Percentiles rank a stretch among this genome's conserved stretches.
Conservation (phyloP, 2,113 vertebrate genomes). For the Platycercus adscitus region DNA sequence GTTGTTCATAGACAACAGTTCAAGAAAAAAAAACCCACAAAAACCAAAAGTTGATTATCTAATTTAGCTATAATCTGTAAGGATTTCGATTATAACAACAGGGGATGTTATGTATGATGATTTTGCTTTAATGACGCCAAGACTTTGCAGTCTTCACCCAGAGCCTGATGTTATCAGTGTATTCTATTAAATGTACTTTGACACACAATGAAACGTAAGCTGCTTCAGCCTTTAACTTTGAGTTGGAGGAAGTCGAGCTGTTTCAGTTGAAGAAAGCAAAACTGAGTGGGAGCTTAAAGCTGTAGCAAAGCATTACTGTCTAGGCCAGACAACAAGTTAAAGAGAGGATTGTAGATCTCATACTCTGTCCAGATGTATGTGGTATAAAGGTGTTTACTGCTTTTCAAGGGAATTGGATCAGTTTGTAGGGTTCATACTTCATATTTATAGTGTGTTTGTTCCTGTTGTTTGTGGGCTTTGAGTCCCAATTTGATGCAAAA, state of each 20-base stretch:
- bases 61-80: neutral
- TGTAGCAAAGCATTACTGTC: neutral
- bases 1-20: accelerated
- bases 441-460: accelerated
- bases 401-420: neutral
- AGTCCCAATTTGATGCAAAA: neutral
- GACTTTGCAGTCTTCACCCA: neutral
- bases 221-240: neutral
- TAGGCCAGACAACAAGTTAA: neutral
- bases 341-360: neutral
- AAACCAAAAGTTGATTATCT: neutral
- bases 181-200: neutral
- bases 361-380: neutral
- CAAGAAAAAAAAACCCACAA: neutral
- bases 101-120: neutral
- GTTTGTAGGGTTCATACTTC: neutral
- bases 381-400: neutral
- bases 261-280: neutral
- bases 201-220: neutral
- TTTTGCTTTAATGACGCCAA: neutral
- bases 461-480: neutral
- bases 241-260: neutral
- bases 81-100: accelerated
- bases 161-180: neutral
- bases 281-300: neutral